phyloP scores from a whole-genome alignment of 2,888 invertebrate species.

The Sepiola atlantica region DNA sequence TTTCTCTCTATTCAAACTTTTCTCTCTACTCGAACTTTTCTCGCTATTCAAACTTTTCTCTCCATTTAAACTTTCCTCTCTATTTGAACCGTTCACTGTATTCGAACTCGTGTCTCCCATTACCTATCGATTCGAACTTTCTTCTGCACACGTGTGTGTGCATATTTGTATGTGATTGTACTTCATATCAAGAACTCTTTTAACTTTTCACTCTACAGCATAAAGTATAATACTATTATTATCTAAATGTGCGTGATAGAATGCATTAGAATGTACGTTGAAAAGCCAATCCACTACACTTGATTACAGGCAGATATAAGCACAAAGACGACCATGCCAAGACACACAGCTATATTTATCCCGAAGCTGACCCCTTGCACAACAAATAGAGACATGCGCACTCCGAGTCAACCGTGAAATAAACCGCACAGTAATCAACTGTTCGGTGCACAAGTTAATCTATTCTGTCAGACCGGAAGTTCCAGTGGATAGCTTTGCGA shows the following conservation, averaged over 20 bases:
- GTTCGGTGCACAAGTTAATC: not conserved
- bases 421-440: not conserved
- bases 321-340: not conserved
- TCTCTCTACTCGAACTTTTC: no score
- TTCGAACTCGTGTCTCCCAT: no score
- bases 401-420: not conserved
- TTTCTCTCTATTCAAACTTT: no score
- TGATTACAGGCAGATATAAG: not conserved
- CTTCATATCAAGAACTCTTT: no score
- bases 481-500: slow-evolving; percentile 11
- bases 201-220: no score
- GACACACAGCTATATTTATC: not conserved
- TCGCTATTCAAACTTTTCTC: no score
- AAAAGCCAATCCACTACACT: not conserved
- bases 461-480: not conserved
- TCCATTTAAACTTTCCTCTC: no score
- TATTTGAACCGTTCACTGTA: no score
- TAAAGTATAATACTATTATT: not conserved
- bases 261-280: not conserved
- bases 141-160: no score
- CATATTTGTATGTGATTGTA: no score
- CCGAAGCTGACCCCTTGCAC: not conserved
- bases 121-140: no score
- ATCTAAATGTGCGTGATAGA: not conserved
- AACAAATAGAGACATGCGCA: not conserved